phyloP scores from a whole-genome alignment of 2,888 invertebrate species.

The Abrostola triplasia region DNA sequence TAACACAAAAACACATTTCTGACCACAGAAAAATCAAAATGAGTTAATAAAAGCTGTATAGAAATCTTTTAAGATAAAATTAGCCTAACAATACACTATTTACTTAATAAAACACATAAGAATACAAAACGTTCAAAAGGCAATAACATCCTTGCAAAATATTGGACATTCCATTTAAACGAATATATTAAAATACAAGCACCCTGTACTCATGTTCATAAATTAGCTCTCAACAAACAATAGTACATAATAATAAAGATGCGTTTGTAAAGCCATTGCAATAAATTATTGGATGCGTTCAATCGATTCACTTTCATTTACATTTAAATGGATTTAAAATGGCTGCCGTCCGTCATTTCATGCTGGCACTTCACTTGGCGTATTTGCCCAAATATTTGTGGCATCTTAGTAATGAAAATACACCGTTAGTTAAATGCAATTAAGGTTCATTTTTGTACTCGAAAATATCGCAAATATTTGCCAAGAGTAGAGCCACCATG shows the following conservation, averaged over 20 bases:
- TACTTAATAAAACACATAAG: not conserved
- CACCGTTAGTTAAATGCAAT: no score
- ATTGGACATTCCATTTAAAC: not conserved
- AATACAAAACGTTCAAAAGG: not conserved
- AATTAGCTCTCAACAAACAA: constrained; percentile 51
- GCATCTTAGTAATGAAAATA: no score
- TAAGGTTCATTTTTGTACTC: no score
- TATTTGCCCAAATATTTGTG: no score
- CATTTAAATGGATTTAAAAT: constrained; percentile 73
- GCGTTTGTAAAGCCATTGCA: constrained; percentile 57
- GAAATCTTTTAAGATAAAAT: not conserved
- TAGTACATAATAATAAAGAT: constrained; percentile 55
- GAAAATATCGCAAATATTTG: no score
- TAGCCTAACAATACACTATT: not conserved
- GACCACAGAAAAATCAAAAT: no score
- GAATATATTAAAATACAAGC: constrained; percentile 15
- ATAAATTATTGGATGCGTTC: constrained; percentile 63
- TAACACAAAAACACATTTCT: no score
- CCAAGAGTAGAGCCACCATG: no score
- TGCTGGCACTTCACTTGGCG: no score
- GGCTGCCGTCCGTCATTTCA: constrained; percentile 57
- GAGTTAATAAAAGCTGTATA: not conserved
- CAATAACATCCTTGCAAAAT: not conserved
- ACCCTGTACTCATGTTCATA: constrained; percentile 40
- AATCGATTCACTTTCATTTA: constrained; percentile 71